Conservation (phyloP, 2,797 vertebrate genomes). For the Myripristis murdjan region DNA sequence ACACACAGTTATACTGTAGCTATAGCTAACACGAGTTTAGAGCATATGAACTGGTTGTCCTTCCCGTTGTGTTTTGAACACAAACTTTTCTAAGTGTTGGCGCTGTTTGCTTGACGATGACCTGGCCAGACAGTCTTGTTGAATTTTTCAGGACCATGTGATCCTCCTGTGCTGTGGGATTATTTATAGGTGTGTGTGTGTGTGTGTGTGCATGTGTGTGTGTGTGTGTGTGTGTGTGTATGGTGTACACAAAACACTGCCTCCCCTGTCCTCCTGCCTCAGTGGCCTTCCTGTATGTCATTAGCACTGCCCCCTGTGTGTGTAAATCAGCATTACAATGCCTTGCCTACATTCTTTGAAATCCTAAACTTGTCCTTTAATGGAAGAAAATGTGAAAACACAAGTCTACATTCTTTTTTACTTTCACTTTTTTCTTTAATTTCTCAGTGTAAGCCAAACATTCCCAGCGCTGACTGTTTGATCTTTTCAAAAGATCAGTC, state of each 20-base stretch:
- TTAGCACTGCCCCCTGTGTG: conserved; percentile 10
- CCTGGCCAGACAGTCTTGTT: conserved; percentile 70
- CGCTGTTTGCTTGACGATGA: conserved; percentile 35
- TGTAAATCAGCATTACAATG: conserved; percentile 29
- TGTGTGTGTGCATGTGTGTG: conserved; percentile 26
- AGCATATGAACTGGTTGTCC: conserved; percentile 7
- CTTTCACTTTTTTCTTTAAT: not conserved
- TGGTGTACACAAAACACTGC: not conserved
- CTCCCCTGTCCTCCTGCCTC: conserved; percentile 9
- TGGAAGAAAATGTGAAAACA: not conserved
- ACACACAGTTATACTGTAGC: not conserved
- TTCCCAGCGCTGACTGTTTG: not conserved
- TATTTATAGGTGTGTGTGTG: conserved; percentile 67
- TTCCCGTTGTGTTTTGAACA: conserved; percentile 5
- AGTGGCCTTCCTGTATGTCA: conserved; percentile 31
- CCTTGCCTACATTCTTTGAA: conserved; percentile 16
- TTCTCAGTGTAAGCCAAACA: not conserved
- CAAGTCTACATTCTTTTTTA: not conserved
- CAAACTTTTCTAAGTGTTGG: conserved; percentile 40
- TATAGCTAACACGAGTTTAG: not conserved
- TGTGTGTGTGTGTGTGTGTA: conserved; percentile 5
- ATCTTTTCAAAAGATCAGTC: not conserved
- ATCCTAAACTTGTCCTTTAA: conserved; percentile 22
- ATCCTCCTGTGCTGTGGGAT: conserved; percentile 71
- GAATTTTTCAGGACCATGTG: conserved; percentile 85